Percentiles rank a stretch among this genome's conserved stretches.
These are phyloP conservation scores for Nannoperca obscura DNA, from an alignment of 2,797 vertebrate species.

Conservation along the genomic window DNA sequence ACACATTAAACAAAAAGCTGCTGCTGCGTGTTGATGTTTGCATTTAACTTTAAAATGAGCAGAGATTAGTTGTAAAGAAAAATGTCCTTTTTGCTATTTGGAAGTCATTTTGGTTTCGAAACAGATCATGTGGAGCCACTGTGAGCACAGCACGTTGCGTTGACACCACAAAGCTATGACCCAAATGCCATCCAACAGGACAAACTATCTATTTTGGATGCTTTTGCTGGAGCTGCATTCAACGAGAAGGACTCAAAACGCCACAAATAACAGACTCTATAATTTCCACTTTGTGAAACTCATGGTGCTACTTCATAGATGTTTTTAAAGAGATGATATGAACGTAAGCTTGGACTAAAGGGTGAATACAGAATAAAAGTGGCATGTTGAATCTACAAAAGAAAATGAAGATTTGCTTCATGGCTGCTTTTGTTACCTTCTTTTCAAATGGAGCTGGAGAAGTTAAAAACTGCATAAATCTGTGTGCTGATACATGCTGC, in stretches of 20 bases:
- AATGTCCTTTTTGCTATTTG: background rate
- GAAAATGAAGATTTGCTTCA: background rate
- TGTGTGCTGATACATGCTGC: too few species aligned
- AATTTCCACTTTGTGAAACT: conserved; percentile 24
- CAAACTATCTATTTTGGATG: conserved; percentile 31
- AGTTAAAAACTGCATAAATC: too few species aligned
- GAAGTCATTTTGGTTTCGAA: conserved; percentile 4
- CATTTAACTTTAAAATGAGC: background rate
- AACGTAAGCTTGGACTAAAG: background rate
- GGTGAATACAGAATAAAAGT: background rate
- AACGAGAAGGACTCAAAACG: conserved; percentile 22
- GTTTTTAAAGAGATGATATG: conserved; percentile 10
- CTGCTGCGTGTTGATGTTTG: background rate
- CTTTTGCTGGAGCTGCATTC: conserved; percentile 20
- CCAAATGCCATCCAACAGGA: conserved; percentile 33
- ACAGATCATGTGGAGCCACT: conserved; percentile 7
- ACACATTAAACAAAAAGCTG: background rate
- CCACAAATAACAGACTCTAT: conserved; percentile 49
- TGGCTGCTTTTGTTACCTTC: background rate
- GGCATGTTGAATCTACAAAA: background rate
- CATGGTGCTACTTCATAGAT: conserved; percentile 5
- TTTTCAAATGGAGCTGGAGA: too few species aligned
- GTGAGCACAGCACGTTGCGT: conserved; percentile 12
- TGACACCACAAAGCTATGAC: conserved; percentile 28
- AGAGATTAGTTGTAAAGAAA: background rate